Evolutionary conservation across 2,113 vertebrate genomes (phyloP).

Genomic region (Syrmaticus mikado): DNA sequence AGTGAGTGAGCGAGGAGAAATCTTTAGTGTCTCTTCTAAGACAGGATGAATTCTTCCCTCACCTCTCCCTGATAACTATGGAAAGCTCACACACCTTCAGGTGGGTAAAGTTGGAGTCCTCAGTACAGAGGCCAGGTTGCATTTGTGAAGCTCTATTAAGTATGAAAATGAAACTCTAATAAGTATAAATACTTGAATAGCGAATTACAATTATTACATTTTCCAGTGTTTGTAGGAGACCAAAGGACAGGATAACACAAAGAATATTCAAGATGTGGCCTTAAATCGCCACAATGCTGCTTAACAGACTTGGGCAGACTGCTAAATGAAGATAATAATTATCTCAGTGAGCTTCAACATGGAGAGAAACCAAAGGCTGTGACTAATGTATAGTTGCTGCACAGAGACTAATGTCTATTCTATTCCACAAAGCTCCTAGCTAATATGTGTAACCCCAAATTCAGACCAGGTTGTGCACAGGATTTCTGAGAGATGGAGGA

Average conservation of each 20-base stretch:
- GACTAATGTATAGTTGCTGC: not conserved
- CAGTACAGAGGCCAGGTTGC: not conserved
- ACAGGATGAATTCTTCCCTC: not conserved
- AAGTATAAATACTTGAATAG: not conserved
- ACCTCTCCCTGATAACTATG: accelerated
- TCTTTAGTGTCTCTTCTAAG: not conserved
- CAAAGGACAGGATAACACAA: not conserved
- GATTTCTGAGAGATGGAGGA: not conserved
- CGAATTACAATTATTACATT: not conserved
- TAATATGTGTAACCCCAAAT: not conserved
- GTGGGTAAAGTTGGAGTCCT: not conserved
- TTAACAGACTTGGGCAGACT: not conserved
- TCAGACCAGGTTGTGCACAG: not conserved
- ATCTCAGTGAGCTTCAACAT: not conserved
- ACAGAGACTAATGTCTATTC: not conserved
- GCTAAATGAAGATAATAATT: not conserved
- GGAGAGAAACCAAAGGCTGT: not conserved
- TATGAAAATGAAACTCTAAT: not conserved
- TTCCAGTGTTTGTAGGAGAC: not conserved
- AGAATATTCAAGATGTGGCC: not conserved
- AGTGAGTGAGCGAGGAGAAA: not conserved
- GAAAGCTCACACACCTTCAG: not conserved
- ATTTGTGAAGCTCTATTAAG: not conserved
- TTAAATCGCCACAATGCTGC: not conserved
- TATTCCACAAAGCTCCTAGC: not conserved